These are phyloP conservation scores for Cantharis nigra DNA, from an alignment of 2,888 invertebrate genomes.

Conservation along the genomic window DNA sequence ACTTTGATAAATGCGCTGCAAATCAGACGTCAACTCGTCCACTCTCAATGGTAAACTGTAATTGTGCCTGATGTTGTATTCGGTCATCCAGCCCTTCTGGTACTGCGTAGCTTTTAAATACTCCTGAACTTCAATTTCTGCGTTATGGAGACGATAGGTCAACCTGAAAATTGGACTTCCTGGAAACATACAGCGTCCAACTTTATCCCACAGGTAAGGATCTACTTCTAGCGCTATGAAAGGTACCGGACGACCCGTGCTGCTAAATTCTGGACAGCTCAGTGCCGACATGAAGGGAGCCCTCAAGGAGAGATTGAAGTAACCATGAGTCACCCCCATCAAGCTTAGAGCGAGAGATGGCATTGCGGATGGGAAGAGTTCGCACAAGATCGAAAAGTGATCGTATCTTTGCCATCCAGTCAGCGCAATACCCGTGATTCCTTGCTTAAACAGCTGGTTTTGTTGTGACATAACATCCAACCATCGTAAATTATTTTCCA, in stretches of 20 bases:
- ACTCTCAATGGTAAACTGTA: slow-evolving; percentile 70
- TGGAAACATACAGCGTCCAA: slow-evolving; percentile 67
- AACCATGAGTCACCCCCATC: slow-evolving; percentile 64
- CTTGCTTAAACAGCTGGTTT: slow-evolving; percentile 58
- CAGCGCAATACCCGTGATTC: slow-evolving; percentile 61
- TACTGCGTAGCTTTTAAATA: slow-evolving; percentile 49
- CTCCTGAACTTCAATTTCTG: slow-evolving; percentile 54
- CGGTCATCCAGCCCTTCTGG: slow-evolving; percentile 68
- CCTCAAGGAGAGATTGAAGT: slow-evolving; percentile 61
- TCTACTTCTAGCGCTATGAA: slow-evolving; percentile 65
- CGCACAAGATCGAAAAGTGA: slow-evolving; percentile 72
- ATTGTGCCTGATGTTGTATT: slow-evolving; percentile 70
- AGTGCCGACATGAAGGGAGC: slow-evolving; percentile 56
- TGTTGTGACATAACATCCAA: slow-evolving; percentile 68
- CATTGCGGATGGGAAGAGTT: slow-evolving; percentile 67
- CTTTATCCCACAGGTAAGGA: slow-evolving; percentile 66
- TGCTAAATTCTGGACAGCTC: slow-evolving; percentile 58
- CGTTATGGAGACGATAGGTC: slow-evolving; percentile 55
- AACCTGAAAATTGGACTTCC: slow-evolving; percentile 62
- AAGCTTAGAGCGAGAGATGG: slow-evolving; percentile 68
- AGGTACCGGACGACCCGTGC: slow-evolving; percentile 45
- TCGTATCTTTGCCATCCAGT: slow-evolving; percentile 71
- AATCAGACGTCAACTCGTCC: slow-evolving; percentile 63
- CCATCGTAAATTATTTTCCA: slow-evolving; percentile 75
- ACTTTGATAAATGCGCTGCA: slow-evolving; percentile 64